Evolutionary conservation across 2,113 vertebrate genomes (phyloP).

Genomic region (Lophochroa leadbeateri): DNA sequence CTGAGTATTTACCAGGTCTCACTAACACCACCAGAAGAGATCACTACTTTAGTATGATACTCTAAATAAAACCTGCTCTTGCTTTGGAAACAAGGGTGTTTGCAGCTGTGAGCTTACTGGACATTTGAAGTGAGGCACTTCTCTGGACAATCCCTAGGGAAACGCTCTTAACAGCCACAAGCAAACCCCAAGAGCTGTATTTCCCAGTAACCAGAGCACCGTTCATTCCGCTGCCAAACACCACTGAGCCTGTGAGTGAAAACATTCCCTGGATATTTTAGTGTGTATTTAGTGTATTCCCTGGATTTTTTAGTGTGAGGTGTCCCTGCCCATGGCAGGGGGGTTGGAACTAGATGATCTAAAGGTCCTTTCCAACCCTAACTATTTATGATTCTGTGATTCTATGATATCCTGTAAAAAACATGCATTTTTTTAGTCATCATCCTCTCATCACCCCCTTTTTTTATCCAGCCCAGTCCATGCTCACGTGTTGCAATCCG

Average conservation of each 20-base stretch:
- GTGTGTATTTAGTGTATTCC: too few relatives aligned
- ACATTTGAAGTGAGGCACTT: neutral
- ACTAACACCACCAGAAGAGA: rapidly evolving
- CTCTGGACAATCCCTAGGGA: neutral
- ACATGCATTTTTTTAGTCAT: neutral
- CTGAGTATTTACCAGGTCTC: neutral
- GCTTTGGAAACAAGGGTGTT: rapidly evolving
- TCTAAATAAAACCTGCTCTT: neutral
- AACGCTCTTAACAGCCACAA: neutral
- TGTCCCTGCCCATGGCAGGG: too few relatives aligned
- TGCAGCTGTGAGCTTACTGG: neutral
- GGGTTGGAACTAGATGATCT: too few relatives aligned
- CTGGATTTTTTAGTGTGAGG: too few relatives aligned
- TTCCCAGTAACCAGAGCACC: rapidly evolving
- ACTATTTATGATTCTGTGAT: too few relatives aligned
- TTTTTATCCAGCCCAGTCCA: neutral
- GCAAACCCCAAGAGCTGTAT: neutral
- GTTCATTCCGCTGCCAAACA: rapidly evolving
- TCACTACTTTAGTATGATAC: neutral
- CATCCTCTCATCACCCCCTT: neutral
- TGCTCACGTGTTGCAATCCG: neutral
- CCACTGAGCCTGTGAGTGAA: neutral
- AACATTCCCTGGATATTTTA: neutral
- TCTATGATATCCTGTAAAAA: neutral
- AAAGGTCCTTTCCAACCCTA: too few relatives aligned